Evolutionary conservation across 2,113 vertebrate species (phyloP).

Genomic region (Scolopax mira): DNA sequence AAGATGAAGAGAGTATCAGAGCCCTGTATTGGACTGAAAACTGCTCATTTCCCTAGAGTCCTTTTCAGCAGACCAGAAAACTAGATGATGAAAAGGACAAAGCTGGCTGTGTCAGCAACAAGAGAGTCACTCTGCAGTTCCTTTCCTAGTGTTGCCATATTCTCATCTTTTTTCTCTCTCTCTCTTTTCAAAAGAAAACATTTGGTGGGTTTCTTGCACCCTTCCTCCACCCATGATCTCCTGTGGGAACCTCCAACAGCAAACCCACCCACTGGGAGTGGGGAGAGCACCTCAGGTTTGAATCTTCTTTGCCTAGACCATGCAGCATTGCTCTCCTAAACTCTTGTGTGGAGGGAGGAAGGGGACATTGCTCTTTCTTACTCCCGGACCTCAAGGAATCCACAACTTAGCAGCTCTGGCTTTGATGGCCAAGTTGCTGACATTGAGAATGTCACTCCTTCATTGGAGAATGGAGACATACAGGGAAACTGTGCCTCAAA

Average conservation of each 20-base stretch:
- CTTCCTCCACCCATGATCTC: not conserved
- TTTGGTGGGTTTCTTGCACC: not conserved
- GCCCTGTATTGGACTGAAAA: not conserved
- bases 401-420: not conserved
- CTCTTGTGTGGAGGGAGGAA: not conserved
- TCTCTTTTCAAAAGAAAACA: not conserved
- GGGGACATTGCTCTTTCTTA: not conserved
- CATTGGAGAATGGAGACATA: not conserved
- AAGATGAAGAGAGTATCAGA: not conserved
- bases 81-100: not conserved
- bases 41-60: not conserved
- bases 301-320: not conserved
- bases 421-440: not conserved
- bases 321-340: not conserved
- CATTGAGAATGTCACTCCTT: not conserved
- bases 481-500: rapidly evolving
- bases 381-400: not conserved
- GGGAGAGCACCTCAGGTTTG: not conserved
- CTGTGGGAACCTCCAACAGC: not conserved
- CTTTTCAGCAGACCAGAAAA: not conserved
- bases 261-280: not conserved
- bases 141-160: not conserved
- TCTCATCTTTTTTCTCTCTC: not conserved
- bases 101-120: not conserved
- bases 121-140: not conserved